Evolutionary conservation across 2,113 vertebrate genomes (phyloP).

Genomic region (Rhinolophus sinicus): DNA sequence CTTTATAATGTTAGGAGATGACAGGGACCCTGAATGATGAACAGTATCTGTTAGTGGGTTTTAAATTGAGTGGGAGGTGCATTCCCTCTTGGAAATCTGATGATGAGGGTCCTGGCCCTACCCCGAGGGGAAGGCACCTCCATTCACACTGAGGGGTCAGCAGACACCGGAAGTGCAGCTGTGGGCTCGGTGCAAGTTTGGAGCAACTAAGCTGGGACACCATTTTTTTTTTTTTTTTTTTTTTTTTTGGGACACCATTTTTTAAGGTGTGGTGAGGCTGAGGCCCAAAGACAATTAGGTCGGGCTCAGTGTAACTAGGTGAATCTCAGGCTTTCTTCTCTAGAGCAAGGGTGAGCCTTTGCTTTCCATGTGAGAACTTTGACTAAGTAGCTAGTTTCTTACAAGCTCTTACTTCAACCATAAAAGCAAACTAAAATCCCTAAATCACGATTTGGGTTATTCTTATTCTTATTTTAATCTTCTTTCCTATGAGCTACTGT

Average conservation of each 20-base stretch:
- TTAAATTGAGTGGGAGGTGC: not conserved
- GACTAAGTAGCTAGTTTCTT: not conserved
- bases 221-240: too few species aligned
- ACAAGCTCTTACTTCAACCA: not conserved
- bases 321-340: not conserved
- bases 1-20: not conserved
- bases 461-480: not conserved
- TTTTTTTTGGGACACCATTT: too few species aligned
- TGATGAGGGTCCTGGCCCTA: not conserved
- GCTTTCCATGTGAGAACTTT: not conserved
- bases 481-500: not conserved
- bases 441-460: not conserved
- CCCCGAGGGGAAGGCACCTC: not conserved
- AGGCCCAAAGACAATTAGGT: not conserved
- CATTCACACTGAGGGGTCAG: fast-evolving
- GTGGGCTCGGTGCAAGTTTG: fast-evolving
- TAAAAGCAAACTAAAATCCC: not conserved
- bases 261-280: not conserved
- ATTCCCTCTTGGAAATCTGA: not conserved
- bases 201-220: not conserved
- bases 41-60: not conserved
- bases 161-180: fast-evolving
- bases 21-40: not conserved
- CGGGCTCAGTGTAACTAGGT: not conserved
- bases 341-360: not conserved